Base-by-base conservation (phyloP, 2,113 vertebrate species). In the Sorex araneus region DNA sequence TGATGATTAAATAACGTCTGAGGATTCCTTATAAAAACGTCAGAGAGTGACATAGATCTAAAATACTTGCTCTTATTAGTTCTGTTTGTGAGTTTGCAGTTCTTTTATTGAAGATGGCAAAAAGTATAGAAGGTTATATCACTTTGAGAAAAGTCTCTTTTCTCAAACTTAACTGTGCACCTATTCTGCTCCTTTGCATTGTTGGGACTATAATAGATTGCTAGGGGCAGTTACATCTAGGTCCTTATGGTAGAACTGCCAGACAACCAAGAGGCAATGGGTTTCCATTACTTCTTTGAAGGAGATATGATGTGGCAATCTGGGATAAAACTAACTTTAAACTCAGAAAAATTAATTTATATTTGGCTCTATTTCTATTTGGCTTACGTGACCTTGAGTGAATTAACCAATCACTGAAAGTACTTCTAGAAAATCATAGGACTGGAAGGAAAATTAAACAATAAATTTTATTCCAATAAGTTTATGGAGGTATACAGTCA, bases 321-420 rank as follows among this genome's bases (percentile, higher is more conserved):
- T 88, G 66, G 94, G 40, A 94, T 79, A 69, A 95, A 96, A 84
- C 25, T 28, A 47, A 79, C 83, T 94, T 93, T 67, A 95, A 80
- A 45, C 36, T 70, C 84, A 54, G 70, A 71, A 84, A 91, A 89
- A 40, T 78, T 94, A 74, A 87, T 87, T 93, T 93, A 40, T 84
- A 40, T 66, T 89, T 87, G 32, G 21, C 81, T 87, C 83, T n/a
- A 85, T 57, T 87, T 71, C 69, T 71, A 23, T 71, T 71, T 71
- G 32, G 32, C 34, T 74, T 92, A 82, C 19, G 79, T 91, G 74
- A 87, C 34, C 71, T 87, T 94, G 89, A 94, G 45, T 87, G 45
- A 94, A 87, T 89, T 94, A 89, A 85, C 34, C 69, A 95, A 87
- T 57, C 34, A 92, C 64, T 94, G 43, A 94, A 92, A 84, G 36